A percentile compares a stretch with the other conserved stretches of the same genome.
Evolutionary conservation across 1,140 invertebrate genomes (phyloP).

Genomic region (Cardiocondyla obscurior): DNA sequence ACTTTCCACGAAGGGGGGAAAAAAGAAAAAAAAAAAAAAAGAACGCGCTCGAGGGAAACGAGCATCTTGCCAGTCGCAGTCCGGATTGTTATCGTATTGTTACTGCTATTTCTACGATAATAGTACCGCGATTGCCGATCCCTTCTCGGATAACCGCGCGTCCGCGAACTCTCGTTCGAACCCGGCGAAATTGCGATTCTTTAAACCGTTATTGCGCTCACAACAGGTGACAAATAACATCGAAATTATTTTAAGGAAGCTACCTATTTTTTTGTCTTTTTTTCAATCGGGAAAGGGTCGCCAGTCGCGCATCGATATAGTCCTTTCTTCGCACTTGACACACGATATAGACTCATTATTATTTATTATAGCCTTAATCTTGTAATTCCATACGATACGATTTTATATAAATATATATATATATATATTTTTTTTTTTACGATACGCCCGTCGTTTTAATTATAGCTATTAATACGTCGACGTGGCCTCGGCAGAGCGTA

Average conservation of each 20-base stretch:
- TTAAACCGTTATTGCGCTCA: background rate
- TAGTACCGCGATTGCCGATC: constrained; percentile 29
- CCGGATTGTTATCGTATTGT: constrained; percentile 36
- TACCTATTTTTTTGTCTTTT: background rate
- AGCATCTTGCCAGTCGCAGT: constrained; percentile 27
- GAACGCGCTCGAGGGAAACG: background rate
- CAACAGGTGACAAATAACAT: background rate
- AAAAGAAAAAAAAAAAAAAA: too few species aligned
- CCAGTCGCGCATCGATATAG: constrained; percentile 40
- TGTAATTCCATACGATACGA: constrained; percentile 39
- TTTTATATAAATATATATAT: too few species aligned
- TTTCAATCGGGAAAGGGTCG: constrained; percentile 24
- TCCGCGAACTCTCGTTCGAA: background rate
- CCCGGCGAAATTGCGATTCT: background rate
- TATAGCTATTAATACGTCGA: constrained; percentile 50
- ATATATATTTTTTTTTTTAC: constrained; percentile 44
- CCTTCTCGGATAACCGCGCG: background rate
- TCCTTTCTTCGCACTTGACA: constrained; percentile 62
- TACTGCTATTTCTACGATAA: constrained; percentile 34
- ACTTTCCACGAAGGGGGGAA: background rate
- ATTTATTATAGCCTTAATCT: constrained; percentile 77
- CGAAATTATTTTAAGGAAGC: background rate
- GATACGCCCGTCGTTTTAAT: constrained; percentile 53
- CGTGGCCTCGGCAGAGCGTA: constrained; percentile 21
- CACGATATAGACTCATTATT: constrained; percentile 67